phyloP scores from a whole-genome alignment of 2,797 vertebrate genomes.

The Sciaenops ocellatus region DNA sequence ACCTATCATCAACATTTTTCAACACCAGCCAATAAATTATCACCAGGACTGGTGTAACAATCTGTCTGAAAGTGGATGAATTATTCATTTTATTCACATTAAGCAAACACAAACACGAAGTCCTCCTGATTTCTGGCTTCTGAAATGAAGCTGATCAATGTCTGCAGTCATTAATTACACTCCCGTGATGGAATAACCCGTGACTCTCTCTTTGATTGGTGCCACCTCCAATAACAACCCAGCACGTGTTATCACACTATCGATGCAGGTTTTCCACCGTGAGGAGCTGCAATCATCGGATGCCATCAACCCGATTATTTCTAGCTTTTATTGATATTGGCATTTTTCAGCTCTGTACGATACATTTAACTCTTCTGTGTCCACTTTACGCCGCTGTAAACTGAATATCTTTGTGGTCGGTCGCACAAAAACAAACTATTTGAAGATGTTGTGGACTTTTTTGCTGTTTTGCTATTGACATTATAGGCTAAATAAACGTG shows the following conservation, averaged over 20 bases:
- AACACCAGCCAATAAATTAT: background rate
- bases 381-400: background rate
- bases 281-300: background rate
- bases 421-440: background rate
- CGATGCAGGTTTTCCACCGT: slow-evolving; percentile 11
- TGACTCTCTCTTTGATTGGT: slow-evolving; percentile 31
- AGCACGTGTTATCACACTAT: background rate
- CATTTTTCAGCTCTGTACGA: background rate
- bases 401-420: background rate
- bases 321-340: background rate
- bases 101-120: background rate
- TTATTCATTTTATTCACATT: background rate
- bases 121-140: background rate
- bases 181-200: slow-evolving; percentile 17
- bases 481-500: too few species aligned
- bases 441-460: background rate
- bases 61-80: background rate
- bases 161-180: background rate
- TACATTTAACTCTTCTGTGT: too few species aligned
- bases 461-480: too few species aligned
- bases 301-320: slow-evolving; percentile 1
- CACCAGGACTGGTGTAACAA: background rate
- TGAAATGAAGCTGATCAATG: background rate
- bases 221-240: background rate
- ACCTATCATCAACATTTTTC: background rate